Percentiles rank a stretch among this genome's conserved stretches.
Conservation (phyloP, 2,888 invertebrate species). For the Scelioninae gen. 2 region DNA sequence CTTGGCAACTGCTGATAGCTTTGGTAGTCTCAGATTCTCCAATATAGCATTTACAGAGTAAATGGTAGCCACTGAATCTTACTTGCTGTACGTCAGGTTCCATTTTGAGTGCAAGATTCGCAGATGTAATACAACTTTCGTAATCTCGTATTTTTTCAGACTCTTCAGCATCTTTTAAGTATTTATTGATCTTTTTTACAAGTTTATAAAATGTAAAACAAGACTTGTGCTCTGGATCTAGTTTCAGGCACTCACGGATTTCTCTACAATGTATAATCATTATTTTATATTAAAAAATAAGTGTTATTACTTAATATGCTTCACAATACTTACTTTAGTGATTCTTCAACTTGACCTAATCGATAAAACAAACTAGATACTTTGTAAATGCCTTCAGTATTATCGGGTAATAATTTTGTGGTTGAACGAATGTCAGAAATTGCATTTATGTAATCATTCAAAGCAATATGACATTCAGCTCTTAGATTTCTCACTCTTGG, state of each 20-base stretch:
- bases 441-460: conserved; percentile 89
- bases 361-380: conserved; percentile 91
- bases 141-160: conserved; percentile 80
- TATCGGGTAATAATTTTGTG: conserved; percentile 93
- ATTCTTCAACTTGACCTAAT: conserved; percentile 93
- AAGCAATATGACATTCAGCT: conserved; percentile 87
- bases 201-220: conserved; percentile 98
- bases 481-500: conserved; percentile 88
- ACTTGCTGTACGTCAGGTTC: conserved; percentile 85
- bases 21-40: conserved; percentile 84
- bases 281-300: not conserved
- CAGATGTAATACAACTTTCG: conserved; percentile 82
- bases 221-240: conserved; percentile 97
- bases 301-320: no score
- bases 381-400: conserved; percentile 89
- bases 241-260: conserved; percentile 95
- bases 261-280: conserved; percentile 77
- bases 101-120: conserved; percentile 80
- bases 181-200: conserved; percentile 93
- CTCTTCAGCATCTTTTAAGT: conserved; percentile 81
- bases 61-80: conserved; percentile 83
- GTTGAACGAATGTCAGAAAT: conserved; percentile 93
- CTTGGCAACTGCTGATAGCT: conserved; percentile 86
- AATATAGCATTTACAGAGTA: conserved; percentile 87
- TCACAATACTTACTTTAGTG: conserved; percentile 81